phyloP scores from a whole-genome alignment of 2,113 vertebrate genomes.

The Etheostoma spectabile region DNA sequence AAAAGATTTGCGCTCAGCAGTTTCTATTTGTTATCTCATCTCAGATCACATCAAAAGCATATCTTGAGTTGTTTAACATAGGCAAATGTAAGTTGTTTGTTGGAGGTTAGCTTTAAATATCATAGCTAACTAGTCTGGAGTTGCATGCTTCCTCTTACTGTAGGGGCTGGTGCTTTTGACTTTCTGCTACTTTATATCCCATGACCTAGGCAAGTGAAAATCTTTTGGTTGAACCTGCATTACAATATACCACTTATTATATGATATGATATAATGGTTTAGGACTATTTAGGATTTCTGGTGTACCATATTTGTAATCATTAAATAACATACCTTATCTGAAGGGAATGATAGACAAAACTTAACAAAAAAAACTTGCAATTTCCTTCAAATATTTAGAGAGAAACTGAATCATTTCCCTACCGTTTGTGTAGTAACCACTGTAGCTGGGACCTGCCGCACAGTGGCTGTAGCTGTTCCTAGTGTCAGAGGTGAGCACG shows the following conservation, averaged over 20 bases:
- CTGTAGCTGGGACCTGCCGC: slow-evolving; percentile 92
- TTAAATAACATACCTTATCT: neutral
- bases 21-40: neutral
- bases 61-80: neutral
- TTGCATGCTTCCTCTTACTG: neutral
- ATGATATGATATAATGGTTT: neutral
- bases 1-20: neutral
- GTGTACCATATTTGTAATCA: too few relatives aligned
- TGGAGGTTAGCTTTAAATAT: neutral
- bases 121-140: neutral
- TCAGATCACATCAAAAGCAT: neutral
- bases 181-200: neutral
- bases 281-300: neutral
- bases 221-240: neutral
- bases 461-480: slow-evolving; percentile 88
- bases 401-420: slow-evolving; percentile 52
- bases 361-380: neutral
- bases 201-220: neutral
- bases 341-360: neutral
- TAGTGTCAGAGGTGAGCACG: slow-evolving; percentile 86
- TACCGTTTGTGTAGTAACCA: slow-evolving; percentile 93
- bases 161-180: neutral
- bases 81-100: neutral
- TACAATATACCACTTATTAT: neutral
- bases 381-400: neutral